Evolutionary conservation across 64 coral and sea anemone genomes (phyloP), one percentile per base, ranked within the genome.

Genomic region (Pachyseris speciosa): DNA sequence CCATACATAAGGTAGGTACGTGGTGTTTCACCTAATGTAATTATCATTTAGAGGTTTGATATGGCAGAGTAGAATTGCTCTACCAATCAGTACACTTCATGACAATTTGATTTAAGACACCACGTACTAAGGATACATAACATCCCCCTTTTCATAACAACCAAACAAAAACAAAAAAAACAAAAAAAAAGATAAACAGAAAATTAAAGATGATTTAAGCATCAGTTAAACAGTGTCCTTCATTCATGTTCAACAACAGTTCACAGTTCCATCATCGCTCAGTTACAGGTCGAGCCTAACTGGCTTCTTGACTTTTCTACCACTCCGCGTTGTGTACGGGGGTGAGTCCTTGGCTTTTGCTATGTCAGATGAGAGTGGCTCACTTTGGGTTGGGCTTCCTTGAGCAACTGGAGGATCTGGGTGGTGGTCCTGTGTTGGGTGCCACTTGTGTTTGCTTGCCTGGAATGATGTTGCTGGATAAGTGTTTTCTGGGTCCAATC

Each of bases 221-320:
- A 20, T 25, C 19, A 27, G 63, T 11, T 45, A 45, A 45, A 45
- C 43, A 11, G 43, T 45, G 43, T 45, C 43, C 11, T 4, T 45
- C 43, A 45, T 45, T 45, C 43, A 45, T 11, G 11, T 45, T 4
- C 43, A 45, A 45, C 43, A 41, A 52, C 30, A 75, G 47, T 28
- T 28, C 36, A 61, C 37, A 41, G 25, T 39, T n/a, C 69, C 5
- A 9, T 20, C 17, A 36, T 6, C 8, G 5, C 27, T 57, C 38
- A 37, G 4, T 64, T 72, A 71, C 42, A 91, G 52, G 66, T 69
- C 16, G 34, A 90, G 44, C 69, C 25, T 91, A 16, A 74, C 48
- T 84, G 45, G 34, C 74, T 71, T 91, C 48, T 61, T 74, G 32
- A 70, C 68, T 55, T 72, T 11, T 70, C 78, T 83, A 30, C 78